Conservation (phyloP, 2,113 vertebrate species). For the Cebus imitator region DNA sequence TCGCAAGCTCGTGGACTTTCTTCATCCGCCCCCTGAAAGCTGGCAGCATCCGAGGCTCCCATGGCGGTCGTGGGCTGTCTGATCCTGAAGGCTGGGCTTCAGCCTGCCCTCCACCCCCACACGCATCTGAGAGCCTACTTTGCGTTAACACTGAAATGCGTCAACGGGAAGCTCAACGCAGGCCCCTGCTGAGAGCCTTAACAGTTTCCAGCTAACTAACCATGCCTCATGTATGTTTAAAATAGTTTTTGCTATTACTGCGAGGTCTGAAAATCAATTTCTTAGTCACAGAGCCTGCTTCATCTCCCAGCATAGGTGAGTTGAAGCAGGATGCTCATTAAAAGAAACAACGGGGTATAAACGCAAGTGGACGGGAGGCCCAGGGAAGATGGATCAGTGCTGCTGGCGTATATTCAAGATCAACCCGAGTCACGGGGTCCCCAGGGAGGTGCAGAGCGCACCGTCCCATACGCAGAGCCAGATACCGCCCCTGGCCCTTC, state of each 20-base stretch:
- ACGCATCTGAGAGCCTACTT: fast-evolving
- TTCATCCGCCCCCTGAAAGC: background rate
- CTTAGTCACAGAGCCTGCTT: background rate
- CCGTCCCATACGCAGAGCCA: background rate
- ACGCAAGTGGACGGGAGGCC: background rate
- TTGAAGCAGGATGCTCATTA: background rate
- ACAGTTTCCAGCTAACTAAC: background rate
- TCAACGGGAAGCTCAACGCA: background rate
- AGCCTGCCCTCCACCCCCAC: background rate
- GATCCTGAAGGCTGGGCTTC: background rate
- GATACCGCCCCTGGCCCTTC: background rate
- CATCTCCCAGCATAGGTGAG: no score
- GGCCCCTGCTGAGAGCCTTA: background rate
- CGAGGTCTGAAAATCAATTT: fast-evolving
- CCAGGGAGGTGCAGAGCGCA: background rate
- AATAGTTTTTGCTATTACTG: background rate
- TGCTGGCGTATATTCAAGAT: fast-evolving
- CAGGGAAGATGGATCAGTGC: no score
- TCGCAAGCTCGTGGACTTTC: background rate
- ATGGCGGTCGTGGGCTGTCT: background rate
- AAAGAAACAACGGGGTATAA: background rate
- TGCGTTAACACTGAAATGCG: background rate
- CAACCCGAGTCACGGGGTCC: no score
- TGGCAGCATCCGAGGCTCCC: background rate
- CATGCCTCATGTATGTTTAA: background rate